phyloP scores from a whole-genome alignment of 2,888 invertebrate genomes.

The Callinectes sapidus region DNA sequence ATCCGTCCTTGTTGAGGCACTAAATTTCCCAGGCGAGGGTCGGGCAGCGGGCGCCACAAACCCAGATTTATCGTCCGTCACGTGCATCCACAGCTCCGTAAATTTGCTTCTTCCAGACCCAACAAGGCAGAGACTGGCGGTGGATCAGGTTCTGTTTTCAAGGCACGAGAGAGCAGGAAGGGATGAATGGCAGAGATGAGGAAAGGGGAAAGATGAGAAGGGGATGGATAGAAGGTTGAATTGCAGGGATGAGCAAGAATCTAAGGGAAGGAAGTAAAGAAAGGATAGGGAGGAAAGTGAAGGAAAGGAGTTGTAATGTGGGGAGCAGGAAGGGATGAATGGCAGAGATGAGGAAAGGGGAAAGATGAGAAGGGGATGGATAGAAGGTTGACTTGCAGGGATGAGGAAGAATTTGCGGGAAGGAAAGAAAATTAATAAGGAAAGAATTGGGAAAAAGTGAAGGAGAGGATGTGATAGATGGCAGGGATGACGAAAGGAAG shows the following conservation, averaged over 20 bases:
- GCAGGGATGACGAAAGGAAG: background rate
- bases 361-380: too few relatives aligned
- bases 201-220: background rate
- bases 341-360: background rate
- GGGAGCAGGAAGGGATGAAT: background rate
- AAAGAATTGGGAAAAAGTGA: too few relatives aligned
- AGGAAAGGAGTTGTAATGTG: background rate
- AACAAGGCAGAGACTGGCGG: background rate
- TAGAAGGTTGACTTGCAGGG: background rate
- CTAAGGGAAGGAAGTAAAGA: background rate
- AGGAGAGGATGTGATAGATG: background rate
- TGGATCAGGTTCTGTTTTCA: background rate
- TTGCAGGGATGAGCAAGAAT: background rate
- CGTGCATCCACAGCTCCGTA: background rate
- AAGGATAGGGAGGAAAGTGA: background rate
- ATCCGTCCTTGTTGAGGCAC: conserved; percentile 10
- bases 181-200: background rate
- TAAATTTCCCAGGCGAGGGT: background rate
- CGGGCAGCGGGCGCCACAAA: background rate
- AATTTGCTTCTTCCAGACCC: background rate
- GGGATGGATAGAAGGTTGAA: background rate
- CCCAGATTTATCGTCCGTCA: conserved; percentile 23
- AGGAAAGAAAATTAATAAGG: too few relatives aligned
- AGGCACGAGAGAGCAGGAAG: background rate
- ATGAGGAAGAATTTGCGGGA: background rate